A percentile compares a stretch with the other conserved stretches of the same genome.
Evolutionary conservation across 2,888 invertebrate species (phyloP).

Genomic region (Acanthoscelides obtectus): DNA sequence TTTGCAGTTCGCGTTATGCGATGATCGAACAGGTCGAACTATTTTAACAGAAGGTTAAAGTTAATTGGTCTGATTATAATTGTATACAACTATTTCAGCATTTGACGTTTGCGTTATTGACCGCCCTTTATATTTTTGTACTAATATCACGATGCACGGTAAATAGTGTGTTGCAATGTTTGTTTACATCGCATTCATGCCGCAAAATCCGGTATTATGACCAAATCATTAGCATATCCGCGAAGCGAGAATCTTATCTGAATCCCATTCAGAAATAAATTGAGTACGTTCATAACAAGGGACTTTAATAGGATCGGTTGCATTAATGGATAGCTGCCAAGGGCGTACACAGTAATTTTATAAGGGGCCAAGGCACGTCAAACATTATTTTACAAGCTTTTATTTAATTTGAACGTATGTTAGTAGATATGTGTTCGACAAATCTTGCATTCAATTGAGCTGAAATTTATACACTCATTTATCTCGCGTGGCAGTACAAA

Average conservation of each 20-base stretch:
- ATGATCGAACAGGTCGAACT: no score
- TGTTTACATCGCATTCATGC: neutral
- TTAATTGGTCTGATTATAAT: no score
- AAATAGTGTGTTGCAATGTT: neutral
- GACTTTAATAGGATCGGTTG: neutral
- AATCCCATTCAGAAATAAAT: neutral
- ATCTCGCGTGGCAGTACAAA: no score
- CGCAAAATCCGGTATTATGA: neutral
- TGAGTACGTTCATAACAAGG: neutral
- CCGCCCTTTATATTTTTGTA: neutral
- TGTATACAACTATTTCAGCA: no score
- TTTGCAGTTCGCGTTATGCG: neutral
- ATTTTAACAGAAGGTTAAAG: no score
- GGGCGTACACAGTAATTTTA: no score
- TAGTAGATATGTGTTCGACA: no score
- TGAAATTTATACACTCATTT: no score
- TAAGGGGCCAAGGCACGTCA: no score
- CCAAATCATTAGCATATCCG: neutral
- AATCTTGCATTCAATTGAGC: no score
- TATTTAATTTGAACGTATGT: no score
- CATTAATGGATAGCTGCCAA: neutral
- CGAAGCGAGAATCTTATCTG: neutral
- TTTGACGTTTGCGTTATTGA: neutral
- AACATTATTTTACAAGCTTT: no score
- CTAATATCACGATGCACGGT: neutral